Evolutionary conservation across 1,140 invertebrate species (phyloP).

Genomic region (Nephotettix cincticeps): DNA sequence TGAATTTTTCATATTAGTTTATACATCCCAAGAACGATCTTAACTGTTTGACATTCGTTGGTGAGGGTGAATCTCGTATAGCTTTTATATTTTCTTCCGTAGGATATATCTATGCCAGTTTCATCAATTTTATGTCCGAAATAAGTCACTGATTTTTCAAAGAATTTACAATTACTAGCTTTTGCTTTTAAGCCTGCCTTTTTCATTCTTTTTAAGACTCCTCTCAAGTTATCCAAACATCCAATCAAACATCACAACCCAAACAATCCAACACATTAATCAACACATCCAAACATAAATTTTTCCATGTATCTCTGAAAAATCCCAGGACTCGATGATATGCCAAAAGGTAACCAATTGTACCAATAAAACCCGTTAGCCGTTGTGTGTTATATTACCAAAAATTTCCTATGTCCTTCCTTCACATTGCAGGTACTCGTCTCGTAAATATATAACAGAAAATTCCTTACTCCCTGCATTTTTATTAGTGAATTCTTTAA

Average conservation of each 20-base stretch:
- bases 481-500: not conserved
- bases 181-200: not conserved
- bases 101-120: not conserved
- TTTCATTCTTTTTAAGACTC: too few species aligned
- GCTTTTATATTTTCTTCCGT: not conserved
- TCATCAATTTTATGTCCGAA: not conserved
- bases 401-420: not conserved
- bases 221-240: not conserved
- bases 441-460: not conserved
- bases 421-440: not conserved
- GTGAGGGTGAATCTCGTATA: not conserved
- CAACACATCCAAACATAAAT: not conserved
- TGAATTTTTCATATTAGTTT: slow-evolving; percentile 2
- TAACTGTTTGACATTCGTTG: not conserved
- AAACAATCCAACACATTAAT: too few species aligned
- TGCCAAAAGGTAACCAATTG: not conserved
- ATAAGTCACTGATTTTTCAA: not conserved
- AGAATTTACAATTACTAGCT: not conserved
- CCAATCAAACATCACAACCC: not conserved
- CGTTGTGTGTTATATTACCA: not conserved
- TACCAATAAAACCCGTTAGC: not conserved
- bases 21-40: not conserved
- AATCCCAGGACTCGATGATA: not conserved
- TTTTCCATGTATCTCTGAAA: not conserved
- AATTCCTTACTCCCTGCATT: not conserved